Evolutionary conservation across 2,797 vertebrate genomes (phyloP).

Genomic region (Acridotheres tristis): DNA sequence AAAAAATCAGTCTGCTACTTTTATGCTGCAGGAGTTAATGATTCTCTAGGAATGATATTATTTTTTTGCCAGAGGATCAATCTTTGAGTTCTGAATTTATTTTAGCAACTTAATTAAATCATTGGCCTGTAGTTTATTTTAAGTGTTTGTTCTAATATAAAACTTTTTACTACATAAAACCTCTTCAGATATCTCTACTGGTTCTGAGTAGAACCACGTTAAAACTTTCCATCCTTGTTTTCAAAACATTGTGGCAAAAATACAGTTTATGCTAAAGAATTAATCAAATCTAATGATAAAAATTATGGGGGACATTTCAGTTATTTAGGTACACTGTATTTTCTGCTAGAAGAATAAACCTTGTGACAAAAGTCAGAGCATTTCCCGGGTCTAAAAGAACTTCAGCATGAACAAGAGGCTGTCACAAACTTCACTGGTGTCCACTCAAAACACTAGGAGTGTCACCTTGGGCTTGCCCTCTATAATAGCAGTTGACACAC

Average conservation of each 20-base stretch:
- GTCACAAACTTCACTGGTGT: neutral
- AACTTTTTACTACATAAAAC: neutral
- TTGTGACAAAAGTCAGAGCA: neutral
- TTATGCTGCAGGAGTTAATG: neutral
- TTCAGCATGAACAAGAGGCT: neutral
- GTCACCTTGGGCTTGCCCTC: neutral
- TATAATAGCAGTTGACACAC: neutral
- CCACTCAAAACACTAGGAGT: neutral
- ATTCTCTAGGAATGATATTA: neutral
- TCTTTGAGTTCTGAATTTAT: neutral
- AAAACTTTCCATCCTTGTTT: neutral
- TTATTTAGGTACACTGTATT: neutral
- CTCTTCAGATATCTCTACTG: neutral
- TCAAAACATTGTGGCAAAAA: neutral
- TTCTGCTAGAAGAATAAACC: neutral
- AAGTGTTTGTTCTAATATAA: neutral
- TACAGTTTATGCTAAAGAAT: neutral
- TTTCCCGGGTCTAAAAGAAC: neutral
- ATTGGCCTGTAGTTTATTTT: neutral
- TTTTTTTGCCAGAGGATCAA: neutral
- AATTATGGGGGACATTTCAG: rapidly evolving
- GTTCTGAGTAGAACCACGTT: neutral
- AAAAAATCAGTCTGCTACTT: neutral
- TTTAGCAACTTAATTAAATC: neutral
- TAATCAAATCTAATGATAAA: neutral